These are phyloP conservation scores for Mactromeris polynyma DNA, from an alignment of 2,888 invertebrate genomes.

Conservation along the genomic window DNA sequence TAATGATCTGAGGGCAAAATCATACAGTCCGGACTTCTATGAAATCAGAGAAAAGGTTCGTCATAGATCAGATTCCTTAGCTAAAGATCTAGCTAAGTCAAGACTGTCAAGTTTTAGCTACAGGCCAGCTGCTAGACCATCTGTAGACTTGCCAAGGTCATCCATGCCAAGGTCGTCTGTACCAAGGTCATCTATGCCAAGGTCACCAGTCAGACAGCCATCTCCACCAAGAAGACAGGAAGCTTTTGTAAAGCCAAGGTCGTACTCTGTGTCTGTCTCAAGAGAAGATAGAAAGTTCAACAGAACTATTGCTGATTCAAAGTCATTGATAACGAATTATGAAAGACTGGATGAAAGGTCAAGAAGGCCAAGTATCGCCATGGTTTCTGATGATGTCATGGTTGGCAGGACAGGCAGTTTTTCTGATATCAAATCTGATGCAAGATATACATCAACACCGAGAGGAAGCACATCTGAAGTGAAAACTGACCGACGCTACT, in stretches of 20 bases:
- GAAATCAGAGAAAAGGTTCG: conserved; percentile 37
- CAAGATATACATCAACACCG: conserved; percentile 24
- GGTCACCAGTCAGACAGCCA: conserved; percentile 22
- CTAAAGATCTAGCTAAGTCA: conserved; percentile 4
- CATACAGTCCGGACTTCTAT: conserved; percentile 19
- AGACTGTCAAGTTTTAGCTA: conserved; percentile 15
- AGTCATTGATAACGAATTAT: conserved; percentile 47
- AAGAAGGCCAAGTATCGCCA: conserved; percentile 13
- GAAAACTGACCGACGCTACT: conserved; percentile 29
- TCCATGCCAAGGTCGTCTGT: conserved; percentile 9
- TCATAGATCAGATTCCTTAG: conserved; percentile 13
- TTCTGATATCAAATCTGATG: conserved; percentile 24
- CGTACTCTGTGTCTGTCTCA: conserved; percentile 57
- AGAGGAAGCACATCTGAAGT: conserved; percentile 50
- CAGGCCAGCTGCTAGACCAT: conserved; percentile 20
- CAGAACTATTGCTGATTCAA: conserved; percentile 57
- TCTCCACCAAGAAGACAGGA: conserved; percentile 21
- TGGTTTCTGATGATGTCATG: not conserved
- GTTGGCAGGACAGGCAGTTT: conserved; percentile 18
- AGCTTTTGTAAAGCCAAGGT: conserved; percentile 49
- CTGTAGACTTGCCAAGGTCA: conserved; percentile 10
- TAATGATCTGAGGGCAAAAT: conserved; percentile 45
- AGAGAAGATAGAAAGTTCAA: conserved; percentile 47
- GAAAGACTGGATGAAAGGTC: conserved; percentile 38
- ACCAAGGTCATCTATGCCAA: not conserved